Evolutionary conservation across 2,888 invertebrate species (phyloP), one percentile per base, ranked within the genome.

Genomic region (Malthinus seriepunctatus): DNA sequence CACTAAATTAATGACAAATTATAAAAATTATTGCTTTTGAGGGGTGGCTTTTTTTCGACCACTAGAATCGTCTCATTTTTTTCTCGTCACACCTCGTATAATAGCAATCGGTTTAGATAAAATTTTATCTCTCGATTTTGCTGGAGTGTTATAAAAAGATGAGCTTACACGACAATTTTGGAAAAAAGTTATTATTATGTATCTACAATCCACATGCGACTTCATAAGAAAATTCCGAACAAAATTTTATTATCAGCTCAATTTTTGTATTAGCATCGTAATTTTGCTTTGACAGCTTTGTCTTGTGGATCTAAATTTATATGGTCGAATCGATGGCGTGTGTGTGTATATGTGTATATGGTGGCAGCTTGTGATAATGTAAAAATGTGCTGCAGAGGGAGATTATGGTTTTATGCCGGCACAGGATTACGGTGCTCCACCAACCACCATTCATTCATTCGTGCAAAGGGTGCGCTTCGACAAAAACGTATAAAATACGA

Each of bases 1-100:
- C 54, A 56, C 63, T 67, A 66, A 70, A 70, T 71, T 71, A 71
- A 70, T 67, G 69, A 70, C 69, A 69, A 69, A 70, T 69, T 70
- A 69, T 62, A 14, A 14, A 23, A 15, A 12, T 15, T 8, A 39
- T 15, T 37, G 8, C 9, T 39, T 2, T 15, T 9, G 11, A 15
- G 23, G 1, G 14, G 8, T 15, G 15, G 12, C 39, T 15, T 39
- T 39, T 14, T 8, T 9, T n/a, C 14, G 1, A 8, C 11, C 38
- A 37, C 12, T 14, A 4, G 7, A 4, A 8, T 15, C 9, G 12
- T 11, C 10, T 42, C 9, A 42, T 15, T 14, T 42, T 42, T 42
- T 7, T 9, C 7, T n/a, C 23, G 14, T 42, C n/a, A n/a, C n/a
- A 23, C 23, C 23, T 42, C 15, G n/a, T 42, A 42, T 15, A 42